Evolutionary conservation across 1,140 invertebrate genomes (phyloP).

Genomic region (Vanessa tameamea): DNA sequence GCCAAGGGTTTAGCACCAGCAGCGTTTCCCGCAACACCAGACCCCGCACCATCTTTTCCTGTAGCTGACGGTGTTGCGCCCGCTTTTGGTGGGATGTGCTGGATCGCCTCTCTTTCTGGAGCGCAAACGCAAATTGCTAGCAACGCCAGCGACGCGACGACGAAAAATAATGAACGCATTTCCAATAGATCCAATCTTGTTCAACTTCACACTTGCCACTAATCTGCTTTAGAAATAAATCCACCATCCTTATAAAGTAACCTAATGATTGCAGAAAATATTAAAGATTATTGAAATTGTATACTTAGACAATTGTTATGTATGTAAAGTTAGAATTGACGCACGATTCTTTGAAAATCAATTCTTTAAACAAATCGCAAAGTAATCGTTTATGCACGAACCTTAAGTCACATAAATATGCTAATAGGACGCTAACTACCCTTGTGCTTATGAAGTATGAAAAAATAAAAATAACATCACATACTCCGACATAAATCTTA

Average conservation of each 20-base stretch:
- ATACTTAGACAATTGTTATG: constrained; percentile 55
- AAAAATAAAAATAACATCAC: constrained; percentile 18
- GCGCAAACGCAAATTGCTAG: constrained; percentile 65
- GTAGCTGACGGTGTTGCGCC: constrained; percentile 72
- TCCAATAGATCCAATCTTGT: constrained; percentile 69
- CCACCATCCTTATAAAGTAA: constrained; percentile 51
- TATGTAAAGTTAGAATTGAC: constrained; percentile 58
- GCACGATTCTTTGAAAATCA: constrained; percentile 53
- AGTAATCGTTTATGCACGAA: constrained; percentile 61
- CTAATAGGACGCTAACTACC: constrained; percentile 41
- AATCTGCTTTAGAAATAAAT: constrained; percentile 28
- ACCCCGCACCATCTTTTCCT: constrained; percentile 63
- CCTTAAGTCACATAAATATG: constrained; percentile 44
- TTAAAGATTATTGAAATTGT: constrained; percentile 60
- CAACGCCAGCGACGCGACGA: constrained; percentile 69
- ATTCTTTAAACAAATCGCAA: constrained; percentile 50
- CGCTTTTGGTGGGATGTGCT: constrained; percentile 66
- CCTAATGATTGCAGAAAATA: constrained; percentile 56
- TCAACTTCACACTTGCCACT: constrained; percentile 36
- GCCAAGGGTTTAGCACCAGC: constrained; percentile 54
- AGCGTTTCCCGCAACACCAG: constrained; percentile 68
- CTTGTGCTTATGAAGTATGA: constrained; percentile 13
- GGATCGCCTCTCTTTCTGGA: constrained; percentile 63
- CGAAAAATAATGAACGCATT: constrained; percentile 70
- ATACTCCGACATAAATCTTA: not conserved